These are phyloP conservation scores for Onchidella celtica DNA, from an alignment of 2,888 invertebrate genomes.

Conservation along the genomic window DNA sequence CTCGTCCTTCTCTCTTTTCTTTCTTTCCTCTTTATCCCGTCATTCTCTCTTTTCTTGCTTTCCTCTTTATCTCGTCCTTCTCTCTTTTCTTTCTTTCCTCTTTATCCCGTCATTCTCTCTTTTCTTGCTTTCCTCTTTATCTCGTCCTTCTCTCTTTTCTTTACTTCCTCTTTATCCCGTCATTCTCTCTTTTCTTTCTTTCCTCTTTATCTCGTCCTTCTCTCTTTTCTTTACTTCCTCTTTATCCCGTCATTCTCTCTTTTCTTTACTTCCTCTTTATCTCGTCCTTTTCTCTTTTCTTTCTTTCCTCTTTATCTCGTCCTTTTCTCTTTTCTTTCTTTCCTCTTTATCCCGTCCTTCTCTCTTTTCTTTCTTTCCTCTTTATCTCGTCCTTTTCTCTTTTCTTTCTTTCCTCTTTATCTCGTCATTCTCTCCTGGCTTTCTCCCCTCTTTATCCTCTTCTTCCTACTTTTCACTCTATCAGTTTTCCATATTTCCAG, in stretches of 20 bases:
- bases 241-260: background rate
- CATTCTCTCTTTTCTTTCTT: background rate
- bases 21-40: too few relatives aligned
- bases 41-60: background rate
- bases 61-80: background rate
- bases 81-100: too few relatives aligned
- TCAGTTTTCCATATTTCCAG: background rate
- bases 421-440: background rate
- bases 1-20: background rate
- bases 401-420: background rate
- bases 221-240: too few relatives aligned
- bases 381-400: conserved; percentile 17
- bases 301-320: background rate
- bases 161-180: background rate
- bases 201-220: conserved; percentile 7
- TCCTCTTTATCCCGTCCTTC: background rate
- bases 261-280: background rate
- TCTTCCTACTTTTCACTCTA: conserved; percentile 18
- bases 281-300: conserved; percentile 15
- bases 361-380: background rate
- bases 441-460: background rate
- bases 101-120: too few relatives aligned
- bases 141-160: background rate
- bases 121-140: background rate
- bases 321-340: conserved; percentile 18